Conservation (phyloP, 2,888 invertebrate species). For the Terebella lapidaria region DNA sequence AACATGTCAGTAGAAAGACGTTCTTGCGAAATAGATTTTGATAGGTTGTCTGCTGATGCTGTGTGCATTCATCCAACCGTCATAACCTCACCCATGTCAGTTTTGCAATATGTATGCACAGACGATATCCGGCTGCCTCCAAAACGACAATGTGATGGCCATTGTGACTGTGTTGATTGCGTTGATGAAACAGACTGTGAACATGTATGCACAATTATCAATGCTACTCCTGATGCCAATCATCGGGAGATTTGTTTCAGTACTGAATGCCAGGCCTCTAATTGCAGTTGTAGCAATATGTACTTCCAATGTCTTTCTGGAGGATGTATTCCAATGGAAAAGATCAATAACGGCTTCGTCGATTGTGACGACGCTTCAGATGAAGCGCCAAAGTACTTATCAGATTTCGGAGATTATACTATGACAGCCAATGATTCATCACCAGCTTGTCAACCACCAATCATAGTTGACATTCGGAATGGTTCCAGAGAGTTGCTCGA, state of each 20-base stretch:
- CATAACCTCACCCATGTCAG: too few species aligned
- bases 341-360: not conserved
- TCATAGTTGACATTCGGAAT: not conserved
- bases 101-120: too few species aligned
- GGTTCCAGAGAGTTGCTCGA: too few species aligned
- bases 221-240: not conserved
- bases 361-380: not conserved
- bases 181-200: not conserved
- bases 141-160: not conserved
- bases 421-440: not conserved
- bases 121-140: too few species aligned
- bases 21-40: too few species aligned
- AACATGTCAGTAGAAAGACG: too few species aligned
- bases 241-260: not conserved
- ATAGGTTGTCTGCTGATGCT: too few species aligned
- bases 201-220: not conserved
- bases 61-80: too few species aligned
- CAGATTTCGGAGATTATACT: not conserved
- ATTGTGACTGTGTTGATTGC: not conserved
- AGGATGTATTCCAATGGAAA: not conserved
- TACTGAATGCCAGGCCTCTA: not conserved
- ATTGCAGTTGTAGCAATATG: not conserved
- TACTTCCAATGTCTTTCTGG: not conserved
- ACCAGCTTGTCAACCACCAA: not conserved
- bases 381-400: not conserved